phyloP scores from a whole-genome alignment of 1,140 invertebrate genomes.

The Frieseomelitta varia region DNA sequence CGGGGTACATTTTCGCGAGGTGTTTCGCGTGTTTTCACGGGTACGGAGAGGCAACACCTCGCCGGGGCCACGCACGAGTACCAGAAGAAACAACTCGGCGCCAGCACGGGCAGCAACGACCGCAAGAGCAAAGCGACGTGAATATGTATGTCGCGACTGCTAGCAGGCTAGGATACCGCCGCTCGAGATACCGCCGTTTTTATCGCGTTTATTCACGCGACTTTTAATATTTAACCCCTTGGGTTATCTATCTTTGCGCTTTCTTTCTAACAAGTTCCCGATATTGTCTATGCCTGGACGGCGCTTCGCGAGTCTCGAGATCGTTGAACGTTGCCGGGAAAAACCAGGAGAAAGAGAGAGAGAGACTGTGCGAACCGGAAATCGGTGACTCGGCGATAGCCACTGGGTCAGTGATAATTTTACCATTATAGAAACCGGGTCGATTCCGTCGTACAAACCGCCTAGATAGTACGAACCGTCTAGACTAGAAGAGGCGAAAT shows the following conservation, averaged over 20 bases:
- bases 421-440: neutral
- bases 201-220: slow-evolving; percentile 78
- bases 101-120: slow-evolving; percentile 22
- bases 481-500: neutral
- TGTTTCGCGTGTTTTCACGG: slow-evolving; percentile 69
- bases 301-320: neutral
- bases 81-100: slow-evolving; percentile 22
- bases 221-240: slow-evolving; percentile 80
- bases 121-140: slow-evolving; percentile 69
- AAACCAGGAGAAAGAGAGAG: neutral
- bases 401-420: slow-evolving; percentile 1
- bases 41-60: slow-evolving; percentile 65
- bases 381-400: neutral
- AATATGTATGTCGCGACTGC: slow-evolving; percentile 72
- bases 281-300: neutral
- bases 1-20: slow-evolving; percentile 69
- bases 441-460: neutral
- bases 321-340: neutral
- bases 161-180: slow-evolving; percentile 55
- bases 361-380: neutral
- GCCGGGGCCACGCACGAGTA: slow-evolving; percentile 27
- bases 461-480: too few species aligned
- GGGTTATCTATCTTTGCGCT: slow-evolving; percentile 69
- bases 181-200: slow-evolving; percentile 65
- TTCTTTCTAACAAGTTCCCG: slow-evolving; percentile 66